Base-by-base conservation (phyloP, 2,113 vertebrate genomes). In the Bos javanicus region DNA sequence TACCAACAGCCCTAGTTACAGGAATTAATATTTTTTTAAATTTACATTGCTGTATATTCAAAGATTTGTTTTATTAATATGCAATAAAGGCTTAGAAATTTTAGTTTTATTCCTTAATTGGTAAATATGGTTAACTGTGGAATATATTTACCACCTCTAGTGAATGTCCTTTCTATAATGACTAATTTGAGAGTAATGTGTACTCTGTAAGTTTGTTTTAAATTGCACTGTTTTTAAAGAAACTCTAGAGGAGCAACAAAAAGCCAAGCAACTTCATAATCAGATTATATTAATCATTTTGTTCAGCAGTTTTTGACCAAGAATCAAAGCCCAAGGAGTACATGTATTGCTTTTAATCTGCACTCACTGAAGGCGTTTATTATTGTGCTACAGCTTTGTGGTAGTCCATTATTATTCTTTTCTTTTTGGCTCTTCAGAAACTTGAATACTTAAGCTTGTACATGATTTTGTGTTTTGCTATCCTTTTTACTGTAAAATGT, bases 401-500 rank as follows among this genome's bases (percentile, higher is more conserved):
- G 98, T 98, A 98, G 98, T 97, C 97, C 96, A 97, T 98, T 98
- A 95, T 97, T 98, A 98, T 96, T 97, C 95, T 98, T 98, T 98
- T 91, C 95, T 98, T 98, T 98, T 98, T 98, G 98, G 96, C 98
- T 99, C 98, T 99, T 99, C 98, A 98, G 97, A 99, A 99, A 99
- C 98, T 99, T 99, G 99, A 99, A 99, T 99, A 99, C 98, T 98
- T 99, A 98, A 99, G 99, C 99, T 98, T 99, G 99, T 99, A 99
- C 99, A 99, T 99, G 99, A 99, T 98, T 98, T 99, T 99, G 99
- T 99, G 99, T 99, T 99, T 99, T 99, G 98, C 99, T 99, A 99
- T 99, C 98, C 99, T 99, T 99, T 99, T 98, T 99, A 99, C 99
- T 99, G 99, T 99, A 99, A 99, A 99, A 99, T 99, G 99, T 99